Conservation (phyloP, 2,113 vertebrate species). For the Bubo bubo region DNA sequence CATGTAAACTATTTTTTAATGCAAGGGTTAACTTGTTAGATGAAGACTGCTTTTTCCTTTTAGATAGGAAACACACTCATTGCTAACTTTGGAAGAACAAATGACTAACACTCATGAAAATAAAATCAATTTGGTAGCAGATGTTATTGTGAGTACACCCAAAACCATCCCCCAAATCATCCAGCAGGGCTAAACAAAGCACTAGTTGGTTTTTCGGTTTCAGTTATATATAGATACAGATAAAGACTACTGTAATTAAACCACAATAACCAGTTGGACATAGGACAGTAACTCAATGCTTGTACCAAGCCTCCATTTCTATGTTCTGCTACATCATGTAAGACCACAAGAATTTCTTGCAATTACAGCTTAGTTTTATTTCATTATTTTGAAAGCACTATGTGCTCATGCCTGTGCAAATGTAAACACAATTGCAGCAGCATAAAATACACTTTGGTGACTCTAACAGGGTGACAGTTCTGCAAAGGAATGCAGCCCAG, state of each 20-base stretch:
- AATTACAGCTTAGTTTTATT: neutral
- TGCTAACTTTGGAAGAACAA: neutral
- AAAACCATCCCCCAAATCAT: neutral
- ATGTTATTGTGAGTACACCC: neutral
- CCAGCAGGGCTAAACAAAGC: neutral
- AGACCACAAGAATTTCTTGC: neutral
- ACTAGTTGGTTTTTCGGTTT: neutral
- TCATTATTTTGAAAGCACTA: neutral
- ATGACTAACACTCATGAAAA: neutral
- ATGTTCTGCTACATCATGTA: neutral
- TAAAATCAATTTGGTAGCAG: neutral
- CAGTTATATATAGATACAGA: neutral
- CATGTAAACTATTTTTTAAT: neutral
- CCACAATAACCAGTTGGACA: neutral
- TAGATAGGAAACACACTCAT: neutral
- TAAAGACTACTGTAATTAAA: neutral
- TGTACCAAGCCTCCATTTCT: neutral
- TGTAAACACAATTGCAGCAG: neutral
- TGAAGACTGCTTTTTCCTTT: neutral
- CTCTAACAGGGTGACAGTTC: neutral
- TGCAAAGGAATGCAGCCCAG: neutral
- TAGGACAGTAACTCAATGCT: neutral
- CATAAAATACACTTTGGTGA: neutral
- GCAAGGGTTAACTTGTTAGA: neutral
- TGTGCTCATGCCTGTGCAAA: neutral